These are phyloP conservation scores for Onychomys leucogaster DNA, from an alignment of 2,797 vertebrate species.

Conservation along the genomic window DNA sequence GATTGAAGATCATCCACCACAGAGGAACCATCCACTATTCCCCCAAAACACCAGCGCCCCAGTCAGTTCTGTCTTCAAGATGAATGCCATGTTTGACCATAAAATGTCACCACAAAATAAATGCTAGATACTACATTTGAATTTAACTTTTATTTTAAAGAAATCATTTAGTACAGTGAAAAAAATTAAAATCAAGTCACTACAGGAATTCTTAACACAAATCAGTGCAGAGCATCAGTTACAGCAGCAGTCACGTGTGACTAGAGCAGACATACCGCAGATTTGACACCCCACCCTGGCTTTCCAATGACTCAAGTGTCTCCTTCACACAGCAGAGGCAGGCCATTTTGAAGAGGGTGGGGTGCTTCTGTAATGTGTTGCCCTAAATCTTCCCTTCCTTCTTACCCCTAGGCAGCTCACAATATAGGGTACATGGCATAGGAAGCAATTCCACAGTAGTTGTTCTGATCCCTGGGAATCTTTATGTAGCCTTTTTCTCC, in stretches of 20 bases:
- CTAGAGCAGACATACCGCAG: background rate
- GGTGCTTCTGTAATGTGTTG: constrained; percentile 19
- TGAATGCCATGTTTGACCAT: background rate
- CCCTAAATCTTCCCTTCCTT: background rate
- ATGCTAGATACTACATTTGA: background rate
- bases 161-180: background rate
- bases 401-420: background rate
- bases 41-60: background rate
- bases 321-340: constrained; percentile 68
- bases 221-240: constrained; percentile 69
- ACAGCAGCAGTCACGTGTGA: background rate
- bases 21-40: background rate
- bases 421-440: background rate
- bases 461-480: constrained; percentile 94
- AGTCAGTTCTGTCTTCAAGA: background rate
- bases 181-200: constrained; percentile 36
- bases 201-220: constrained; percentile 80
- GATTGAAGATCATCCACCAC: background rate
- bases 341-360: constrained; percentile 66
- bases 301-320: constrained; percentile 66
- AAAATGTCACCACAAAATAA: background rate
- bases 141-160: background rate
- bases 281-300: constrained; percentile 68
- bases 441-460: constrained; percentile 89
- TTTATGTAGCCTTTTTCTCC: constrained; percentile 93